These are phyloP conservation scores for Asarcornis scutulata DNA, from an alignment of 2,113 vertebrate genomes.

Conservation along the genomic window DNA sequence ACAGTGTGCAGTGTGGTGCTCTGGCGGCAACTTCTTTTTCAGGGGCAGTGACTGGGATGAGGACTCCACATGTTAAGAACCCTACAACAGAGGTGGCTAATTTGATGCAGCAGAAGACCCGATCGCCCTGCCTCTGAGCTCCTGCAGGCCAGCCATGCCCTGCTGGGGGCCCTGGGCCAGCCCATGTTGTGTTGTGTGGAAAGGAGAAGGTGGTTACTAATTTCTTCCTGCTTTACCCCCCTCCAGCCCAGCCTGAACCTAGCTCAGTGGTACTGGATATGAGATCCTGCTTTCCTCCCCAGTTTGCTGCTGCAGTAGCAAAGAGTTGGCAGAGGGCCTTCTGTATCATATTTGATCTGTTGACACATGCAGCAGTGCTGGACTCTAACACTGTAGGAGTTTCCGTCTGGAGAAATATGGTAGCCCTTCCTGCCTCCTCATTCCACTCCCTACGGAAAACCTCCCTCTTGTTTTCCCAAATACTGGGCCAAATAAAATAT, in stretches of 20 bases:
- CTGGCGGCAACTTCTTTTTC: background rate
- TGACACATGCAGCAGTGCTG: conserved; percentile 64
- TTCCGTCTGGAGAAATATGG: conserved; percentile 63
- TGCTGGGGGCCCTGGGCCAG: background rate
- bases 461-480: conserved; percentile 66
- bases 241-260: background rate
- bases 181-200: fast-evolving
- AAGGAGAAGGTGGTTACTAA: background rate
- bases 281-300: conserved; percentile 17
- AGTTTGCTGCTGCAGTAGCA: conserved; percentile 54
- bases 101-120: background rate
- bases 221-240: background rate
- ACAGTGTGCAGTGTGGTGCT: background rate
- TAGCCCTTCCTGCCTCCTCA: conserved; percentile 65
- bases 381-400: conserved; percentile 50
- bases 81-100: background rate
- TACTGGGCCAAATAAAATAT: conserved; percentile 66
- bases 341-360: conserved; percentile 58
- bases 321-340: conserved; percentile 57
- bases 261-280: background rate
- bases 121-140: background rate
- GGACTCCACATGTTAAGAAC: background rate
- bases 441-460: conserved; percentile 61
- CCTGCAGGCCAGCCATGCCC: background rate
- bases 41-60: background rate